A percentile compares a stretch with the other conserved stretches of the same genome.
Evolutionary conservation across 2,797 vertebrate species (phyloP).

Genomic region (Macropus fuliginosus): DNA sequence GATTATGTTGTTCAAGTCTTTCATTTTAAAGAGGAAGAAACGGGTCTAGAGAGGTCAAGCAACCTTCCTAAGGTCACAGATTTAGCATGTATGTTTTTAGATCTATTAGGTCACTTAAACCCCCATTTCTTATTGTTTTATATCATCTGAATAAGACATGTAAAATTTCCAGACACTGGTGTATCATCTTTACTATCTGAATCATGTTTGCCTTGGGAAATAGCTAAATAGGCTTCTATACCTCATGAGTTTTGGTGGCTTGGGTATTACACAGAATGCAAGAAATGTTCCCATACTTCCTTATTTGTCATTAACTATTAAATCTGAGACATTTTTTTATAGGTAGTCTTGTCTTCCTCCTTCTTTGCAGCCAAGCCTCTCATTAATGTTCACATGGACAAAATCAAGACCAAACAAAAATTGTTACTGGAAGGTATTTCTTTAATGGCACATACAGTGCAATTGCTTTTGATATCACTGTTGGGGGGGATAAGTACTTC

Average conservation of each 20-base stretch:
- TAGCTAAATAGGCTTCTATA: background rate
- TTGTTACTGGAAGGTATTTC: no score
- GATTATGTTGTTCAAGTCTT: background rate
- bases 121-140: background rate
- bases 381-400: background rate
- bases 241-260: background rate
- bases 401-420: background rate
- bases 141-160: background rate
- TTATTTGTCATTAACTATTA: background rate
- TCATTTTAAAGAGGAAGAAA: background rate
- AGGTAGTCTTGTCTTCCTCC: background rate
- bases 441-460: no score
- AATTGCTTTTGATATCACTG: background rate
- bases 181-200: background rate
- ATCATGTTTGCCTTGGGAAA: background rate
- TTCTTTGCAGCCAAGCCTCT: background rate
- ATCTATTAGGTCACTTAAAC: background rate
- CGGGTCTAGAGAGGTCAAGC: background rate
- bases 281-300: background rate
- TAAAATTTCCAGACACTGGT: rapidly evolving
- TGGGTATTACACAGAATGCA: no score
- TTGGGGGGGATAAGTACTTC: background rate
- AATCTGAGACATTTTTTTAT: background rate
- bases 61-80: background rate
- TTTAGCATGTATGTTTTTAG: background rate